Evolutionary conservation across 2,888 invertebrate genomes (phyloP), one percentile per base, ranked within the genome.

Genomic region (Tenthredo amoena): DNA sequence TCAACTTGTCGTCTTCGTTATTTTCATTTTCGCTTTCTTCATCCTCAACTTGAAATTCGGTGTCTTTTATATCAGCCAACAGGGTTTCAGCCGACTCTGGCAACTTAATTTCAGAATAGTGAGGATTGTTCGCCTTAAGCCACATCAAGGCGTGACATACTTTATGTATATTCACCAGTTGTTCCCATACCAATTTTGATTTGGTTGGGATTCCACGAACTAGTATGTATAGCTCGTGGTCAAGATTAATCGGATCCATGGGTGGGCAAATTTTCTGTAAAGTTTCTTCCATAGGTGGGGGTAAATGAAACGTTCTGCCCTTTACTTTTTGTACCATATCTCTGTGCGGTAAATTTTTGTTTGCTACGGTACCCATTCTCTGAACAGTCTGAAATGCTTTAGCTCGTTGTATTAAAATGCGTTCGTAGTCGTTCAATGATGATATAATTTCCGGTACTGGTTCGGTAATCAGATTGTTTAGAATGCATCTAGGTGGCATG

Each of bases 301-400:
- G 89, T 15, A 91, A 85, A 87, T 91, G 89, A 55, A 90, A 90
- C 47, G 84, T 84, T n/a, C 84, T 84, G 18, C 84, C 83, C 68
- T 83, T 58, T 21, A 83, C 83, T 83, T 83, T 83, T 40, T 37
- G 43, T 18, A 83, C 47, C 86, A 89, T 88, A 2, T 89, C 84
- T 58, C 85, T 84, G 85, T 88, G 87, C 15, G 89, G 90, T 71
- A 89, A 18, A 26, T 76, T 76, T 88, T 89, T 90, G 31, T 91
- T 92, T 65, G 88, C 88, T 6, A 92, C 91, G 15, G 92, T 88
- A 82, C 87, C 88, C 89, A 92, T 89, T 72, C 84, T 81, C 71
- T 87, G 76, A n/a, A 92, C 87, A 3, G 90, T 90, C 88, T 92
- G 92, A 87, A 92, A 92, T 7, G 92, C 90, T 89, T 91, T 92